Conservation (phyloP, 2,888 invertebrate species). For the Electrophaes corylata region DNA sequence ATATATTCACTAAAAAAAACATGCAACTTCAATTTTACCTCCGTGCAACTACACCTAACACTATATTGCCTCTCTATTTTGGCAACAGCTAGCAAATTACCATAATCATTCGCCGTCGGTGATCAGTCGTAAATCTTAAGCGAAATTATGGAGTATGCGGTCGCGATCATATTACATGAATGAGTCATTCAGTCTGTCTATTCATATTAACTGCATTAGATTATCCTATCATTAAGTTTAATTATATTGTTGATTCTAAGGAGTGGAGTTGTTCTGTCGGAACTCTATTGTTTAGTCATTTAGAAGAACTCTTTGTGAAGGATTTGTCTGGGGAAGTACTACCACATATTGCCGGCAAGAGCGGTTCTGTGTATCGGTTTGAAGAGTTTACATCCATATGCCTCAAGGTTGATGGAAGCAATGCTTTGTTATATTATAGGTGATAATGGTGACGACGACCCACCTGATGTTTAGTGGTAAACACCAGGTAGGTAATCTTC, state of each 20-base stretch:
- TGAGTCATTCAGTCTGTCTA: conserved; percentile 57
- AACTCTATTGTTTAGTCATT: conserved; percentile 5
- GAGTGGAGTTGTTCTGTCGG: conserved; percentile 1
- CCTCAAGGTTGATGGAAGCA: too few relatives aligned
- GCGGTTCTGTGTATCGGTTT: too few relatives aligned
- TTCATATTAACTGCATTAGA: conserved; percentile 21
- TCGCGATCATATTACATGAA: conserved; percentile 57
- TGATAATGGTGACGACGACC: too few relatives aligned
- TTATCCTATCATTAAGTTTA: conserved; percentile 24
- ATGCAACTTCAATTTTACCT: conserved; percentile 37
- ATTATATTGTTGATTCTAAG: conserved; percentile 28
- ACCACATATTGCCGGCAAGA: too few relatives aligned
- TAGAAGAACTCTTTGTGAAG: neutral
- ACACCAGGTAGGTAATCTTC: too few relatives aligned
- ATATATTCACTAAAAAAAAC: conserved; percentile 34
- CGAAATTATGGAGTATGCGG: conserved; percentile 72
- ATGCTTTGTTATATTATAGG: too few relatives aligned
- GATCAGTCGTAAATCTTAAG: conserved; percentile 72
- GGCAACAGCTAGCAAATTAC: conserved; percentile 69
- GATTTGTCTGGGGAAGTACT: too few relatives aligned
- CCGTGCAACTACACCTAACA: conserved; percentile 46
- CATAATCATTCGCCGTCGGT: conserved; percentile 67
- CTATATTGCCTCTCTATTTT: conserved; percentile 66
- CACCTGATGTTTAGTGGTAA: too few relatives aligned
- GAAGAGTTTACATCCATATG: too few relatives aligned